Base-by-base conservation (phyloP, 2,797 vertebrate genomes). In the Momotus momota region DNA sequence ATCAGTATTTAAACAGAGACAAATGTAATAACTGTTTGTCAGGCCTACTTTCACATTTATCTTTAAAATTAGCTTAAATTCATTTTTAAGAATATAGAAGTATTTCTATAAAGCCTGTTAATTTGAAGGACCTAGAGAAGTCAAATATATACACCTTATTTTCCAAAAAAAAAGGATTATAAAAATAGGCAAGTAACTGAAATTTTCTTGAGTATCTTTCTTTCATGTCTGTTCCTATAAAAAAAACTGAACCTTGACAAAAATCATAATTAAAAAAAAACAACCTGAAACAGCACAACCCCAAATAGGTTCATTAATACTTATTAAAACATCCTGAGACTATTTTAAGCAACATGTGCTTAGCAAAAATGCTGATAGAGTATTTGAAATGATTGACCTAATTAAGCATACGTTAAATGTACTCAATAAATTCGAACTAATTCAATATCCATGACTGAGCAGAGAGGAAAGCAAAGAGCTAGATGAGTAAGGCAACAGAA, bases 341-440 rank as follows among this genome's bases (percentile, higher is more conserved):
- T 96, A 79, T 93, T 93, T 93, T 66, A 93, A 94, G 77, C 12
- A 74, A 61, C 78, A 67, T 86, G 51, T 85, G 18, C 40, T n/a
- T 40, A 51, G 75, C 33, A 89, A 66, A 95, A 94, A 60, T 73
- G 86, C 90, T 90, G 71, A 80, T 16, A 74, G 10, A 16, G 35
- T 88, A 90, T 86, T 88, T 93, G 48, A 89, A 96, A 84, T 45
- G n/a, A 95, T 86, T 85, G 89, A 93, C 85, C 69, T 89, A 86
- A 96, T 95, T 96, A 97, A 87, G 70, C 41, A 74, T 69, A 83
- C 52, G 61, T 93, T 89, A 84, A 89, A 95, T 55, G 48, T 79
- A 74, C 71, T 93, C 82, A 94, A 70, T 21, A 93, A 92, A 92
- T 93, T 88, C 66, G 73, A 85, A 82, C 65, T 70, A 75, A 79